These are phyloP conservation scores for Gisinianus flammeolus DNA, from an alignment of 2,888 invertebrate genomes.

Conservation along the genomic window DNA sequence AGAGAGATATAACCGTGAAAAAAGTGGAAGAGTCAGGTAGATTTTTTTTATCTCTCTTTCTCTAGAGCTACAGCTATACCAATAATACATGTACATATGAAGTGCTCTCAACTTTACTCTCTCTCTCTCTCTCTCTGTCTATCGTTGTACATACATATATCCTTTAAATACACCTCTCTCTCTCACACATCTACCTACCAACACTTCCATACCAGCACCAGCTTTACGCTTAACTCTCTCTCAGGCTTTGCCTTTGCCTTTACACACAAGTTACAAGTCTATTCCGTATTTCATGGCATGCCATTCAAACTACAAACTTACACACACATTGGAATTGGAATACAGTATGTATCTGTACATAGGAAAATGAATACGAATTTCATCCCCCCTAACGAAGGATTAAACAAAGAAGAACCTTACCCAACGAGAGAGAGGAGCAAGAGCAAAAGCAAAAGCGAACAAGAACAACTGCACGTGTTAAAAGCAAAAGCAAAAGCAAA, in stretches of 20 bases:
- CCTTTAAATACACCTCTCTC: slow-evolving; percentile 6
- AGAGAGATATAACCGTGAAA: slow-evolving; percentile 10
- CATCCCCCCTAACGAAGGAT: slow-evolving; percentile 1
- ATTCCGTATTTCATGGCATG: no score
- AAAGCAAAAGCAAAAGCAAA: no score
- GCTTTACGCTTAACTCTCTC: no score
- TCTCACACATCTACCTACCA: no score
- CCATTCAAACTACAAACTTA: neutral
- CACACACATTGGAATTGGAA: neutral
- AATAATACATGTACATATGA: neutral
- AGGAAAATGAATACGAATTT: neutral
- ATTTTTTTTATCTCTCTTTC: slow-evolving; percentile 25
- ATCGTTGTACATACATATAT: neutral
- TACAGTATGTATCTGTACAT: neutral
- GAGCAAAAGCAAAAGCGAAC: neutral
- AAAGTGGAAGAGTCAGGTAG: slow-evolving; percentile 38
- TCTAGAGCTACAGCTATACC: neutral
- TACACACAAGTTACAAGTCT: no score
- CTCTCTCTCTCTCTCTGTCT: no score
- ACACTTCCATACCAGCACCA: no score
- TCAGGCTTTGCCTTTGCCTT: no score
- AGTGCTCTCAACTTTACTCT: neutral
- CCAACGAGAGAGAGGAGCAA: neutral
- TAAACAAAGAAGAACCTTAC: neutral
- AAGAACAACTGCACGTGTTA: slow-evolving; percentile 31